Base-by-base conservation (phyloP, 2,888 invertebrate species). In the Prosopocoilus inquinatus region DNA sequence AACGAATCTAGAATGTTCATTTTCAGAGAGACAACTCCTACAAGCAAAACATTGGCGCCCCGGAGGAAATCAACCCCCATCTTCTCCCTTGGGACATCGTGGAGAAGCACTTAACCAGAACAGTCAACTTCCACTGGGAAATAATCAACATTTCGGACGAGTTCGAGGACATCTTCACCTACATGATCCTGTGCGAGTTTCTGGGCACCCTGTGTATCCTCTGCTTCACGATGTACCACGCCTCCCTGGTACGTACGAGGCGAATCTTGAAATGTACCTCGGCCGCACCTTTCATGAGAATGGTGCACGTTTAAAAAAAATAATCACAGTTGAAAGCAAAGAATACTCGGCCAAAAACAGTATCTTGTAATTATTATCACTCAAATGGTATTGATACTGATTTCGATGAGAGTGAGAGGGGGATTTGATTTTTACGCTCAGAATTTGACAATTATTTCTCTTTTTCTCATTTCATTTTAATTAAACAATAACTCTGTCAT, bases 191-290 rank as follows among this genome's bases (percentile, higher is more conserved):
- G 28, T 41, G 41, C 13, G 50, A 50, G 33, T 50, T 50, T 12
- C 33, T 50, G 7, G 50, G 32, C 5, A 50, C 50, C 2, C 33
- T 50, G n/a, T 39, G 39, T 9, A 50, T 50, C 15, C 32, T 50
- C n/a, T 50, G 50, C 15, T 43, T 50, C 34, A 33, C 20, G 4
- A 50, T 50, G 50, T 50, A 50, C 41, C 50, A 50, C 32, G 50
- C 50, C 5, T 50, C 50, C 12, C 33, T 43, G 32, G 50, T 50
- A 41, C 38, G 50, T 35, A 48, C 15, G n/a, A n/a, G n/a, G n/a
- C n/a, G n/a, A n/a, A n/a, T n/a, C n/a, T n/a, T n/a, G n/a, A n/a
- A n/a, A n/a, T n/a, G n/a, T n/a, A n/a, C n/a, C n/a, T n/a, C n/a
- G n/a, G n/a, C n/a, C n/a, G n/a, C n/a, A n/a, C n/a, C 16, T 47